Conservation (phyloP, 2,113 vertebrate genomes). For the rabbit (Oryctolagus cuniculus) region DNA sequence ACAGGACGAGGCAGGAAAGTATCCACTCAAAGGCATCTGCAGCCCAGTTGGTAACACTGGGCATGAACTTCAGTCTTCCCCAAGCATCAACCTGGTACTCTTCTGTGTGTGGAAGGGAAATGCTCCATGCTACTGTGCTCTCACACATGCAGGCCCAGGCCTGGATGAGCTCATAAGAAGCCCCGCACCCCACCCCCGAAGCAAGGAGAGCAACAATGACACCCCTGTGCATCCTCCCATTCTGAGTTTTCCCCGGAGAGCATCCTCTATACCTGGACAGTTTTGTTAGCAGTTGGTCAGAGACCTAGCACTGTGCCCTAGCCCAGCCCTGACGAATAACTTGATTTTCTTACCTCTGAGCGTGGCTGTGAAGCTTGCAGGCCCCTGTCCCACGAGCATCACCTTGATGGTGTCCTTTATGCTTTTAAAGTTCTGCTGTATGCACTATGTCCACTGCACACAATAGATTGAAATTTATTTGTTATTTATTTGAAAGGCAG, state of each 20-base stretch:
- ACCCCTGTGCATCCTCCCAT: background rate
- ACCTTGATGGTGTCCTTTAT: background rate
- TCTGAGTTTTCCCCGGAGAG: background rate
- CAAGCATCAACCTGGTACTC: background rate
- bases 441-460: background rate
- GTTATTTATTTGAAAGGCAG: no score
- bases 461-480: background rate
- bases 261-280: background rate
- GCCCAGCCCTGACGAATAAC: background rate
- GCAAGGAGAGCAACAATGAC: background rate
- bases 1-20: background rate
- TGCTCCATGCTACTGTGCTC: background rate
- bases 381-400: background rate
- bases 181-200: accelerated
- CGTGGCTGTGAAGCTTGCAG: background rate
- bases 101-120: background rate
- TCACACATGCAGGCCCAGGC: background rate
- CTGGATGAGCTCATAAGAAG: background rate
- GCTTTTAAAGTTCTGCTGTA: background rate
- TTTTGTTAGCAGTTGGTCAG: background rate
- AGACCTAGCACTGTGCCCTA: background rate
- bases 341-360: background rate
- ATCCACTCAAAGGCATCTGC: background rate
- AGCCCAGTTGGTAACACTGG: background rate
- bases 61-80: background rate